Evolutionary conservation across 2,888 invertebrate genomes (phyloP).

Genomic region (Ectropis crepuscularia): DNA sequence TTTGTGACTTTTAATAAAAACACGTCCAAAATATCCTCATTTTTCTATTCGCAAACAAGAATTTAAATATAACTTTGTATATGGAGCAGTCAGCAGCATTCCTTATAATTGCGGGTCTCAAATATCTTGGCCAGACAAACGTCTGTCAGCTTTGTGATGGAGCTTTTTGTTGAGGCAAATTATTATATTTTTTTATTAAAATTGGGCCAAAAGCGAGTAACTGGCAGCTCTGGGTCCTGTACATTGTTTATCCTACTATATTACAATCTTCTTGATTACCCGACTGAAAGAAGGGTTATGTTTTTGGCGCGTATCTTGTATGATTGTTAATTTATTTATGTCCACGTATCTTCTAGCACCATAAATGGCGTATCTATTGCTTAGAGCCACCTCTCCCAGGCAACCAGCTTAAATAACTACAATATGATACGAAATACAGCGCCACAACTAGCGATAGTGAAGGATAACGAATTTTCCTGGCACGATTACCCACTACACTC

Average conservation of each 20-base stretch:
- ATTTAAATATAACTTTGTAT: constrained; percentile 20
- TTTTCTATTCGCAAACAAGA: constrained; percentile 12
- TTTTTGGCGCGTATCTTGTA: no score
- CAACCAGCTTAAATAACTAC: no score
- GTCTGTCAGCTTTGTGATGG: constrained; percentile 24
- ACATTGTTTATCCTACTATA: background rate
- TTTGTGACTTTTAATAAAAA: constrained; percentile 11
- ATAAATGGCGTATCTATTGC: no score
- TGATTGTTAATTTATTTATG: no score
- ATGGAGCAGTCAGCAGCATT: background rate
- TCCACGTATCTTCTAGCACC: no score
- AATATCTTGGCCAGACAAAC: constrained; percentile 25
- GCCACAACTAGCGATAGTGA: no score
- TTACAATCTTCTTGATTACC: no score
- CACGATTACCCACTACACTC: no score
- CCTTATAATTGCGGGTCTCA: constrained; percentile 20
- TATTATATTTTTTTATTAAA: constrained; percentile 19
- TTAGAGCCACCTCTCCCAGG: no score
- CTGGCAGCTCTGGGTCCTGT: background rate
- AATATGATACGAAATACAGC: no score
- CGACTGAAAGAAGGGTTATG: no score
- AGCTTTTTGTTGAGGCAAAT: constrained; percentile 21
- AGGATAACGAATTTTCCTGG: no score
- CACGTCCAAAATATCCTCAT: constrained; percentile 15
- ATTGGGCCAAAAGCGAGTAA: background rate